phyloP scores from a whole-genome alignment of 1,140 invertebrate genomes.

The Heliconius hewitsoni region DNA sequence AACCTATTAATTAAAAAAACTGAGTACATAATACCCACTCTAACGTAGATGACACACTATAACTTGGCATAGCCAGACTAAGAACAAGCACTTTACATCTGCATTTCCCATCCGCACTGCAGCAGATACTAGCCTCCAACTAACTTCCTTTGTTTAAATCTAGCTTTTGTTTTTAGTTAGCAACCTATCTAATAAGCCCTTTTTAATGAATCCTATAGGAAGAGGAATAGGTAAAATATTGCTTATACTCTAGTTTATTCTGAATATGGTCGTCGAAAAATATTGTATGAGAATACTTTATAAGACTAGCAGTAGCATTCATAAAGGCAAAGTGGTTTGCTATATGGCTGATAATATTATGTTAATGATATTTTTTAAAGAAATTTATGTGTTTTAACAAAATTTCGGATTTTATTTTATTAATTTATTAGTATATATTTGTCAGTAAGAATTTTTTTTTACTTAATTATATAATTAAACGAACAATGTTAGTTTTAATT shows the following conservation, averaged over 20 bases:
- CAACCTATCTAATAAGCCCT: slow-evolving; percentile 12
- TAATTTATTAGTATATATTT: neutral
- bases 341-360: neutral
- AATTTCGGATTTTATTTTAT: neutral
- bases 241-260: neutral
- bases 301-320: neutral
- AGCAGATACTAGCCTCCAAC: slow-evolving; percentile 47
- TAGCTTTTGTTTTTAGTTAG: slow-evolving; percentile 16
- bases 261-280: neutral
- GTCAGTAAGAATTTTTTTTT: neutral
- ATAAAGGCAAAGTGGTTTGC: too few species aligned
- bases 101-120: slow-evolving; percentile 53
- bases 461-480: neutral
- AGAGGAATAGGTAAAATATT: too few species aligned
- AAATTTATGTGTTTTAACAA: neutral
- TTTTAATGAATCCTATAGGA: neutral
- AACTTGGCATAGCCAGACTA: slow-evolving; percentile 38
- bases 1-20: neutral
- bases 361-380: neutral
- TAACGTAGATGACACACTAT: neutral
- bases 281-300: neutral
- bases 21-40: neutral
- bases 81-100: slow-evolving; percentile 39
- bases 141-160: slow-evolving; percentile 37
- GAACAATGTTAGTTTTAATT: neutral